Percentiles rank a stretch among this genome's conserved stretches.
phyloP scores from a whole-genome alignment of 2,888 invertebrate genomes.

The Cheilosia impressa region DNA sequence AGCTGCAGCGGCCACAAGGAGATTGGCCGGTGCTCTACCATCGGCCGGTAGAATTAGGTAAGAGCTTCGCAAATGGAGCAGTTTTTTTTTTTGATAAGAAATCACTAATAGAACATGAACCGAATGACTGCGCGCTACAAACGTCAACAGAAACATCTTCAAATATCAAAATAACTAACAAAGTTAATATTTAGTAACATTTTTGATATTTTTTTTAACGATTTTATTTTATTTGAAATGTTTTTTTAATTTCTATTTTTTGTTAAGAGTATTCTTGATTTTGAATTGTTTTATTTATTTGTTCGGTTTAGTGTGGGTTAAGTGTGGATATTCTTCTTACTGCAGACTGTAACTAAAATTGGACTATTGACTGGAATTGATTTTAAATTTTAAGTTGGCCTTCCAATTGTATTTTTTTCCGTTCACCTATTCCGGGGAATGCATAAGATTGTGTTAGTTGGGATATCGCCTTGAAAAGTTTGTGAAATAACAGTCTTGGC shows the following conservation, averaged over 20 bases:
- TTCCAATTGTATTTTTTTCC: neutral
- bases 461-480: too few species aligned
- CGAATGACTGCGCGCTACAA: slow-evolving; percentile 2
- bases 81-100: neutral
- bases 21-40: slow-evolving; percentile 92
- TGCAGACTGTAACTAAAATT: neutral
- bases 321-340: slow-evolving; percentile 12
- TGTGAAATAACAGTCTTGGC: too few species aligned
- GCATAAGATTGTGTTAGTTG: neutral
- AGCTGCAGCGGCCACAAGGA: slow-evolving; percentile 88
- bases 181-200: slow-evolving; percentile 23
- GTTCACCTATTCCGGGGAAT: too few species aligned
- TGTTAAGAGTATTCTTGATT: neutral
- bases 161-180: slow-evolving; percentile 31
- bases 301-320: slow-evolving; percentile 52
- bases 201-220: slow-evolving; percentile 12
- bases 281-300: slow-evolving; percentile 12
- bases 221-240: slow-evolving; percentile 30
- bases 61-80: slow-evolving; percentile 76
- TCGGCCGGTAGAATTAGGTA: slow-evolving; percentile 91
- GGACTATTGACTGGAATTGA: neutral
- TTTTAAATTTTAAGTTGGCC: slow-evolving; percentile 3
- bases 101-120: slow-evolving; percentile 21
- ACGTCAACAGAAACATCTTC: slow-evolving; percentile 30
- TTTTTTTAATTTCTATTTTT: slow-evolving; percentile 6